Percentiles rank a stretch among this genome's conserved stretches.
Conservation (phyloP, 2,888 invertebrate genomes). For the Philaethria dido region DNA sequence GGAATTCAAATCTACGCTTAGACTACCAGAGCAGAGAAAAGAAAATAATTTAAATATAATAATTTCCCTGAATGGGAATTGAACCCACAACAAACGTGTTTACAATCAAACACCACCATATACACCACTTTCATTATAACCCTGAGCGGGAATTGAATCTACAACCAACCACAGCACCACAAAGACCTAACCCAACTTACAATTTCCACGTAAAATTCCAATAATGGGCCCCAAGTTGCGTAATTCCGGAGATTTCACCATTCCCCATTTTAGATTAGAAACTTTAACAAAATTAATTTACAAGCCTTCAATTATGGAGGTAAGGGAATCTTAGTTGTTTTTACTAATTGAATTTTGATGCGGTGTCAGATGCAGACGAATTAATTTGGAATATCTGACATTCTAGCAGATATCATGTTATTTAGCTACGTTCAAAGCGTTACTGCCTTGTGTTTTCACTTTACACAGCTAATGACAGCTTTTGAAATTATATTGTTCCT, state of each 20-base stretch:
- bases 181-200: constrained; percentile 36
- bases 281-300: constrained; percentile 51
- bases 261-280: constrained; percentile 47
- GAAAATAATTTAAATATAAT: no score
- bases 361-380: constrained; percentile 45
- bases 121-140: no score
- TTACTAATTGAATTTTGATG: constrained; percentile 47
- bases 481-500: not conserved
- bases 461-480: constrained; percentile 3
- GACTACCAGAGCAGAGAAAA: no score
- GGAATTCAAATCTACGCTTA: no score
- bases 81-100: no score
- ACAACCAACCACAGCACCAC: constrained; percentile 22
- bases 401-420: constrained; percentile 17
- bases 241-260: constrained; percentile 47
- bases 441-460: not conserved
- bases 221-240: constrained; percentile 44
- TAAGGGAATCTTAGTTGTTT: constrained; percentile 45
- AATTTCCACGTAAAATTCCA: constrained; percentile 45
- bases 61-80: no score
- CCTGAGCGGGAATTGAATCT: no score
- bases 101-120: no score
- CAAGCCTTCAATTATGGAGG: constrained; percentile 35
- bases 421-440: not conserved
- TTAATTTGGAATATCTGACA: constrained; percentile 19